These are phyloP conservation scores for Scaptomyza montana DNA, from an alignment of 1,140 invertebrate genomes.

Conservation along the genomic window DNA sequence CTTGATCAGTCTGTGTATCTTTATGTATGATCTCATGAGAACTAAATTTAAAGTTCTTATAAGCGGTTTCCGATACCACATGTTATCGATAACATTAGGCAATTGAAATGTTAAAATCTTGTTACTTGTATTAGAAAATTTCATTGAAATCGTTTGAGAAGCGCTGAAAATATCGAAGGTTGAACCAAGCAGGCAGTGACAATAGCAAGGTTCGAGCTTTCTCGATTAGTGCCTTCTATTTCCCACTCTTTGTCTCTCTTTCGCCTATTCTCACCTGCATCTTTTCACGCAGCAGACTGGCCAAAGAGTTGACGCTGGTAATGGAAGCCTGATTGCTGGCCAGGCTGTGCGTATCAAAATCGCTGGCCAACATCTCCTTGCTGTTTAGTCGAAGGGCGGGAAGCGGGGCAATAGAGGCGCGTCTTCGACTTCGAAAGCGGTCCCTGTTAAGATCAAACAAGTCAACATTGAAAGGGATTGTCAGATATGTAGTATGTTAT, in stretches of 20 bases:
- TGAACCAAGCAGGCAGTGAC: no score
- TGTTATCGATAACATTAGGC: no score
- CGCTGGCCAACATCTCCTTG: conserved; percentile 82
- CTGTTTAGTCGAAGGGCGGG: conserved; percentile 78
- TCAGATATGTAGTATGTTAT: not conserved
- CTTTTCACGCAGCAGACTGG: conserved; percentile 92
- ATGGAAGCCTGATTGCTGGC: conserved; percentile 86
- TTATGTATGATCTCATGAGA: no score
- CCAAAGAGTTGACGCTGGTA: conserved; percentile 92
- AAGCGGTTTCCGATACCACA: no score
- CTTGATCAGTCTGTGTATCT: no score
- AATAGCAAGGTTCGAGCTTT: no score
- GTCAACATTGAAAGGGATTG: not conserved
- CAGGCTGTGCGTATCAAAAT: conserved; percentile 80
- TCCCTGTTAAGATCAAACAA: conserved; percentile 49
- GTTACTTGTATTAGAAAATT: no score
- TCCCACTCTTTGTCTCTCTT: not conserved
- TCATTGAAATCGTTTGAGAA: no score
- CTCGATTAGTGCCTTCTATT: no score
- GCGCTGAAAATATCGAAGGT: no score
- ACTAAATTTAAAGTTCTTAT: no score
- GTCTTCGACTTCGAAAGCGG: conserved; percentile 76
- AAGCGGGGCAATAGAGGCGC: conserved; percentile 78
- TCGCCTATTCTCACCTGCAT: conserved; percentile 86
- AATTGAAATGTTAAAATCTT: no score